Evolutionary conservation across 2,113 vertebrate genomes (phyloP).

Genomic region (Rhineura floridana): DNA sequence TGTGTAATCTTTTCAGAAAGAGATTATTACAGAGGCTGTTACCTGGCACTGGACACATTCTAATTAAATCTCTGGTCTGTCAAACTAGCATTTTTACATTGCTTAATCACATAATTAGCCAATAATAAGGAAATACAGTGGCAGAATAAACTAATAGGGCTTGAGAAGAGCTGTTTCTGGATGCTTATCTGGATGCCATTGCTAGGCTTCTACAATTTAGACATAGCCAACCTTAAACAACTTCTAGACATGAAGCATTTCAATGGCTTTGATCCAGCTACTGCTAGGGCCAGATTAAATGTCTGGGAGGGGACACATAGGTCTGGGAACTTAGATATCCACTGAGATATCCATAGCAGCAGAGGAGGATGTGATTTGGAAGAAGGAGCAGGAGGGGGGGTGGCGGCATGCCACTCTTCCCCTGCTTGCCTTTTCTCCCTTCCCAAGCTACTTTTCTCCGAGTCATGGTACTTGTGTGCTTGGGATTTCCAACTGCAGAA

Average conservation of each 20-base stretch:
- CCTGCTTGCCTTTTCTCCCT: background rate
- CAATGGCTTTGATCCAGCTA: background rate
- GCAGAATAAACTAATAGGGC: constrained; percentile 43
- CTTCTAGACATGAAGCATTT: too few species aligned
- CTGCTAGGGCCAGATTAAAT: background rate
- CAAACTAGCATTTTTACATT: constrained; percentile 43
- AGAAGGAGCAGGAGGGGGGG: background rate
- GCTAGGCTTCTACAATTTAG: constrained; percentile 9
- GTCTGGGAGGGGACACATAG: too few species aligned
- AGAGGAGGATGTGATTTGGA: background rate
- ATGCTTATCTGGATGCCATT: constrained; percentile 56
- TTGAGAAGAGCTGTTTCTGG: background rate
- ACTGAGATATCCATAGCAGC: background rate
- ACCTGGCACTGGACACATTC: constrained; percentile 4
- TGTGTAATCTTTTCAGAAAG: constrained; percentile 19
- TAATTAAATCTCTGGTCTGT: constrained; percentile 50
- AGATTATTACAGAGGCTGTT: constrained; percentile 5
- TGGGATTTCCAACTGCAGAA: background rate
- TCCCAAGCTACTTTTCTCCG: background rate
- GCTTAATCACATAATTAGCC: constrained; percentile 44
- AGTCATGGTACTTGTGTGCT: background rate
- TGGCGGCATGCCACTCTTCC: background rate
- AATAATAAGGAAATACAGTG: constrained; percentile 52
- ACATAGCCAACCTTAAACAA: background rate
- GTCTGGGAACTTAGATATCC: background rate